Percentiles rank a stretch among this genome's conserved stretches.
Evolutionary conservation across 2,113 vertebrate genomes (phyloP).

Genomic region (Butorides virescens): DNA sequence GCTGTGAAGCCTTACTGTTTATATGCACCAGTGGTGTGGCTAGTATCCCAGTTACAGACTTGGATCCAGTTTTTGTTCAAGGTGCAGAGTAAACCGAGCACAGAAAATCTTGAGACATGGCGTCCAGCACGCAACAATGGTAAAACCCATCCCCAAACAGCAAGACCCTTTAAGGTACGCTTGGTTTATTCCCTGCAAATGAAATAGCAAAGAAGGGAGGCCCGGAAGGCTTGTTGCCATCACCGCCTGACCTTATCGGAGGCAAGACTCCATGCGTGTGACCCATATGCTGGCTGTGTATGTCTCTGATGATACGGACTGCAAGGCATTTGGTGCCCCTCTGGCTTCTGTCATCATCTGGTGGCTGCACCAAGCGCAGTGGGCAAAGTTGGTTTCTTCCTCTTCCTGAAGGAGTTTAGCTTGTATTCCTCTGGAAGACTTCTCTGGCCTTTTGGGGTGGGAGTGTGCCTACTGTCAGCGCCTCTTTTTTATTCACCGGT

Average conservation of each 20-base stretch:
- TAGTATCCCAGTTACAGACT: not conserved
- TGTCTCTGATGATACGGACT: fast-evolving
- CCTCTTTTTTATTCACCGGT: not conserved
- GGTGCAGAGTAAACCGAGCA: not conserved
- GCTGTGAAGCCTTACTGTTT: not conserved
- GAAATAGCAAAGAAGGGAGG: not conserved
- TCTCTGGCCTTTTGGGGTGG: not conserved
- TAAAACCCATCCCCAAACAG: not conserved
- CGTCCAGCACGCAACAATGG: fast-evolving
- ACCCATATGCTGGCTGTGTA: fast-evolving
- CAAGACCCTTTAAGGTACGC: not conserved
- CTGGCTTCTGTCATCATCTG: not conserved
- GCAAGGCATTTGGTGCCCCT: not conserved
- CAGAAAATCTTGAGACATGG: not conserved
- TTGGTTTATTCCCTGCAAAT: not conserved
- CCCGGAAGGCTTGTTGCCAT: not conserved
- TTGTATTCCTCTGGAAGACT: not conserved
- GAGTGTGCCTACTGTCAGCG: not conserved
- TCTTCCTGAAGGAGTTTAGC: not conserved
- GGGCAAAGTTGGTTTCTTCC: not conserved
- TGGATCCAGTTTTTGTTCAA: not conserved
- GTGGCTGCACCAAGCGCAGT: not conserved
- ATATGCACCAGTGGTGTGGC: not conserved
- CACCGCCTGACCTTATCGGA: not conserved
- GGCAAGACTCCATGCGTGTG: fast-evolving